Base-by-base conservation (phyloP, 1,140 invertebrate species). In the Temnothorax longispinosus region DNA sequence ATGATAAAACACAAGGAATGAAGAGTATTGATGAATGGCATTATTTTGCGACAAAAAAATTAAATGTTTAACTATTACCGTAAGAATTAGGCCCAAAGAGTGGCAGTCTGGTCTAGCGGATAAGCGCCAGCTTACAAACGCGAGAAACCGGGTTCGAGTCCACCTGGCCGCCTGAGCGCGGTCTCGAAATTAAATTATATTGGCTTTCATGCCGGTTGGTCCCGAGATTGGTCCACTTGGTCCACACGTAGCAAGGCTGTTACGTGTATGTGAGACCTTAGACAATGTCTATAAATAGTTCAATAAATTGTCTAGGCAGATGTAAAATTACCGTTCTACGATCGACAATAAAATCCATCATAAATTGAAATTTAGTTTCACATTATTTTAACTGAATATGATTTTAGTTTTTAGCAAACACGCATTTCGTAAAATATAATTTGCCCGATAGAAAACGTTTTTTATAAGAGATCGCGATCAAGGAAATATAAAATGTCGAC, bases 401-500 rank as follows among this genome's bases (percentile, higher is more conserved):
- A 38, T n/a, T 54, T 32, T 11, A 38, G n/a, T 18, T n/a, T 54
- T 32, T 11, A 56, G n/a, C 35, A 27, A 41, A 58, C 13, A 18
- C 8, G 13, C 35, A 27, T 44, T 41, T 38, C 38, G 10, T 7
- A 35, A 74, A 47, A 50, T 38, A 58, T 56, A 56, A 56, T 81
- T 56, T n/a, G 7, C 38, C 41, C 27, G 41, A 8, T 13, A 47
- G 27, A 82, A 41, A 67, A 10, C 10, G 4, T 69, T 69, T 41
- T 54, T 27, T 27, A 80, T 13, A 15, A 69, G 6, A 10, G n/a
- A 81, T 84, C 18, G 35, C 27, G 56, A 52, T 74, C 35, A 75
- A 15, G 3, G 21, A 60, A 84, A 58, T 74, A 21, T 74, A 58
- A 74, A 84, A 50, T 21, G 80, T 84, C 69, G 41, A 62, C 69